Base-by-base conservation (phyloP, 2,113 vertebrate species). In the Vidua chalybeata region DNA sequence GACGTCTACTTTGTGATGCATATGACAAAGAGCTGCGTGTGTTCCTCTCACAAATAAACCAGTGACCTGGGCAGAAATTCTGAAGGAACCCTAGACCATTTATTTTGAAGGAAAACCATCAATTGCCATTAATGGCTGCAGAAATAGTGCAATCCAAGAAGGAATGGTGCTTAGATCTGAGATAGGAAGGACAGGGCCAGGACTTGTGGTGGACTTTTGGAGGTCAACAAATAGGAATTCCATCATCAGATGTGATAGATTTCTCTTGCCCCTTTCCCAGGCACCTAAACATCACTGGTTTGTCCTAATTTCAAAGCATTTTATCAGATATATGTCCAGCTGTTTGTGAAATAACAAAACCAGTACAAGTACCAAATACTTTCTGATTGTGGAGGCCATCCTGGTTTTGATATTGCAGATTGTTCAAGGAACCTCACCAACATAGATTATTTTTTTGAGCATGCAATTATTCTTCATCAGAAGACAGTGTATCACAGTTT, bases 401-500 rank as follows among this genome's bases (percentile, higher is more conserved):
- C 51, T 73, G 26, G 20, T 73, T 93, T 66, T 80, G 41, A 19
- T 96, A n/a, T 14, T 76, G 71, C 22, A 39, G 21, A 35, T 10
- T 82, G 35, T 76, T 92, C 15, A 54, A 61, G 71, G 55, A 90
- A 22, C 21, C 33, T 87, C 28, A 72, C 7, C 43, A 56, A n/a
- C 3, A 7, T 26, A 49, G 49, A 22, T 62, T 45, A 18, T 72
- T 56, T 89, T 64, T n/a, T 63, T 91, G 56, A 59, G 19, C 24
- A 8, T 67, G 23, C 27, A 35, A 0, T 83, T 66, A n/a, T 18
- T 82, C 45, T 72, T 90, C 45, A 75, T 11, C 27, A 52, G 37
- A 66, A 61, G 33, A 54, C 17, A 51, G 0, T 33, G 18, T 54
- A 20, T 64, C 39, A n/a, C 0, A 2, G 1, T 61, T 85, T 55